phyloP scores from a whole-genome alignment of 2,888 invertebrate species.

The Agonopterix alstromeriana region DNA sequence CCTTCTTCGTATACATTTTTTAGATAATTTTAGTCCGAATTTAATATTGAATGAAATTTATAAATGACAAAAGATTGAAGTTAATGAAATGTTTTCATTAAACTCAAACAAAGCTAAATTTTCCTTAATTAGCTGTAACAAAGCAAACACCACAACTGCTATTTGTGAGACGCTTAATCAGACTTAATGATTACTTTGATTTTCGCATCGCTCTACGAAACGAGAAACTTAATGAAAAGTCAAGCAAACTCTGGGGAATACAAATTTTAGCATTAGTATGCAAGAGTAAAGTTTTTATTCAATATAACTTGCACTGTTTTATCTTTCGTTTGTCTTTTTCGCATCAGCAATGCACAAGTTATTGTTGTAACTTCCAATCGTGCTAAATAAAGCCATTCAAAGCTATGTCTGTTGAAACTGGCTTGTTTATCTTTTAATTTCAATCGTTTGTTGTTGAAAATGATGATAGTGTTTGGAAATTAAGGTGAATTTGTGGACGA shows the following conservation, averaged over 20 bases:
- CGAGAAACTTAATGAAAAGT: conserved; percentile 71
- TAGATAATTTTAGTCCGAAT: background rate
- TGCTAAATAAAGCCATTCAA: conserved; percentile 28
- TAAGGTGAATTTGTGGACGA: too few species aligned
- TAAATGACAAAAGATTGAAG: conserved; percentile 1
- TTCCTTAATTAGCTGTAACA: conserved; percentile 35
- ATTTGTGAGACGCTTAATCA: conserved; percentile 56
- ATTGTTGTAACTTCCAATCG: conserved; percentile 36
- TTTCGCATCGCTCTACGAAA: conserved; percentile 60
- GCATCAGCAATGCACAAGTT: conserved; percentile 52
- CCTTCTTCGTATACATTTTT: background rate
- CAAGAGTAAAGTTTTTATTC: conserved; percentile 73
- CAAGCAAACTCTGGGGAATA: conserved; percentile 71
- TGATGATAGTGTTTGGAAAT: background rate
- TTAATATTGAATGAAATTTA: conserved; percentile 4
- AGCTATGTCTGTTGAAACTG: conserved; percentile 7
- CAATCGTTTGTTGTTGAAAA: conserved; percentile 8
- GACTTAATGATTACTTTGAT: conserved; percentile 69
- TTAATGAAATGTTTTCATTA: conserved; percentile 8
- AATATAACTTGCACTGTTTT: conserved; percentile 69
- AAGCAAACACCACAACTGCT: conserved; percentile 40
- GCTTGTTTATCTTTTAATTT: conserved; percentile 30
- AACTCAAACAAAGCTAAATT: conserved; percentile 20
- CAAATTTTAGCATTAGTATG: conserved; percentile 73
- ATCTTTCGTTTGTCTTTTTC: conserved; percentile 61